Base-by-base conservation (phyloP, 2,113 vertebrate species). In the Pseudolaguvia tuberculata region DNA sequence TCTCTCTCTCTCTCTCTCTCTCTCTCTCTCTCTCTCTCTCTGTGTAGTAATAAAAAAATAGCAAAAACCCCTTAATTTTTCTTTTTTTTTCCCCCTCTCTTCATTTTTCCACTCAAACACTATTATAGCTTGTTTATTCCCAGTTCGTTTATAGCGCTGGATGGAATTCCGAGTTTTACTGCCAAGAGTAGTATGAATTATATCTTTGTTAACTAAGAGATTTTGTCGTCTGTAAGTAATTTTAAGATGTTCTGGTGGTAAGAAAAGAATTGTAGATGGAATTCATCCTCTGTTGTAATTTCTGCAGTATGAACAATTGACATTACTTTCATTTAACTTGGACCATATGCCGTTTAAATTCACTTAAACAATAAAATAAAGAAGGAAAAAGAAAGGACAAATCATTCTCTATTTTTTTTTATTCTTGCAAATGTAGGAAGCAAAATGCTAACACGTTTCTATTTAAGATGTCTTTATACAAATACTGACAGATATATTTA, bases 11-110 rank as follows among this genome's bases (percentile, higher is more conserved):
- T n/a, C n/a, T n/a, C n/a, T n/a, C n/a, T n/a, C n/a, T n/a, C n/a
- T n/a, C n/a, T n/a, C n/a, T n/a, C n/a, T n/a, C n/a, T n/a, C n/a
- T n/a, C n/a, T n/a, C n/a, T n/a, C n/a, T n/a, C n/a, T n/a, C n/a
- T n/a, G n/a, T n/a, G n/a, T n/a, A n/a, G 81, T 86, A 91, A 89
- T 90, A 90, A 89, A 91, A 79, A 39, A 73, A 77, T 83, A 63
- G 78, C 86, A 84, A 73, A 35, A 47, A 35, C 35, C 48, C 58
- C n/a, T 15, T 23, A 17, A 52, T 81, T 62, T 78, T 55, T 77
- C 83, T 18, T 69, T 70, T 21, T 51, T 68, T 66, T 66, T 20
- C 45, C 66, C 31, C 63, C 75, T 67, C 80, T 21, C 45, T 78
- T 72, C 77, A 63, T 42, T 35, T 59, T 70, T 51, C 20, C 5